Evolutionary conservation across 2,113 vertebrate species (phyloP), one percentile per base, ranked within the genome.

Genomic region (Lophura nycthemera): DNA sequence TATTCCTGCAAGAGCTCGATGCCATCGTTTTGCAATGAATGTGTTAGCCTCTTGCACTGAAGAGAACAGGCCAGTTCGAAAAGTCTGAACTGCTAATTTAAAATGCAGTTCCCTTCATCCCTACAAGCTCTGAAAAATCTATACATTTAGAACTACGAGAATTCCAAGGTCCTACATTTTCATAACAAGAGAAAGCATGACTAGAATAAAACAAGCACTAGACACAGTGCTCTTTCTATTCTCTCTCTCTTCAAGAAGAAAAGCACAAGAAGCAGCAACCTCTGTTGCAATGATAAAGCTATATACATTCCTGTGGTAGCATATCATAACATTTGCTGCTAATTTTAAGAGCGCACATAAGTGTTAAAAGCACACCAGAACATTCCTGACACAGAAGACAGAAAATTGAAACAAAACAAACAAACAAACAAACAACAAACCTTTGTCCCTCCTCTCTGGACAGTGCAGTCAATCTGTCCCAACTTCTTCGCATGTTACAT

Each of bases 391-490:
- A 57, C 30, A 71, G 52, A 74, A 91, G 54, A 80, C 0, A 79
- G 57, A 27, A n/a, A 24, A 70, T 10, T 30, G 16, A 77, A 66
- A 43, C 5, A 17, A 34, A 56, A 5, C 15, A 20, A 48, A 75
- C 22, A 54, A 36, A 5, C 64, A 36, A 29, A 5, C 72, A 36
- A 29, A 3, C 5, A 45, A 71, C 96, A 6, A 86, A 97, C 96
- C 97, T 96, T n/a, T 11, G 32, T 72, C 18, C 48, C 4, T n/a
- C 1, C 60, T 12, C 54, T 45, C 34, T 6, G 84, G 78, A 47
- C 76, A 65, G 76, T 2, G 48, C 83, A 22, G 84, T 8, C 4
- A 9, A 34, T 63, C 63, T 54, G 89, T 69, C 83, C 78, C 7
- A 11, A 66, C 84, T 57, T 1, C 88, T 20, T 16, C 2, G 64